Conservation (phyloP, 2,113 vertebrate species). For the Numenius arquata region DNA sequence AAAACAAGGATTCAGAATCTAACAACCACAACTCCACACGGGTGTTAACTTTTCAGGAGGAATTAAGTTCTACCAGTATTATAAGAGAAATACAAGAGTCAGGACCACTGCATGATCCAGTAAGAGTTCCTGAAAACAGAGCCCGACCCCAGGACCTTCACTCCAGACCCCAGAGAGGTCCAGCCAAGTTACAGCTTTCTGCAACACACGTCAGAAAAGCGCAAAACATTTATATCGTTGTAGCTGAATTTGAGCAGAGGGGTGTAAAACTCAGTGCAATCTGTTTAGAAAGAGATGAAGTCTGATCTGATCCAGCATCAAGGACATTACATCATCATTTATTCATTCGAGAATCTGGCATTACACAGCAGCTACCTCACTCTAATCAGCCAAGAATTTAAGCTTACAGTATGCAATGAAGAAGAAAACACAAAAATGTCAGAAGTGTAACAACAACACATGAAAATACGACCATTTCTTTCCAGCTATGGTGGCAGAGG, state of each 20-base stretch:
- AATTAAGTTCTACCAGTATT: background rate
- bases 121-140: background rate
- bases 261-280: background rate
- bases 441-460: background rate
- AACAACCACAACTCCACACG: fast-evolving
- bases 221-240: background rate
- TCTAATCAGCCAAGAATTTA: slow-evolving; percentile 3
- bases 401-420: background rate
- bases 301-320: background rate
- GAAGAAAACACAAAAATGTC: background rate
- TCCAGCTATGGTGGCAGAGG: background rate
- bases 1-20: background rate
- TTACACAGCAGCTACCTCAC: slow-evolving; percentile 4
- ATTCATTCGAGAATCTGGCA: slow-evolving; percentile 32
- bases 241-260: background rate
- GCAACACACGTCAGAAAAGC: background rate
- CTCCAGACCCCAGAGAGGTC: background rate
- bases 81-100: background rate
- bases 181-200: background rate
- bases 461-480: background rate
- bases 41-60: background rate
- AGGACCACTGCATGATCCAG: fast-evolving
- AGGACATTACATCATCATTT: slow-evolving; percentile 17
- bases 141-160: fast-evolving
- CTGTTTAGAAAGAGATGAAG: background rate